Percentiles rank a stretch among this genome's conserved stretches.
Evolutionary conservation across 2,888 invertebrate genomes (phyloP).

Genomic region (Tenthredo distinguenda): DNA sequence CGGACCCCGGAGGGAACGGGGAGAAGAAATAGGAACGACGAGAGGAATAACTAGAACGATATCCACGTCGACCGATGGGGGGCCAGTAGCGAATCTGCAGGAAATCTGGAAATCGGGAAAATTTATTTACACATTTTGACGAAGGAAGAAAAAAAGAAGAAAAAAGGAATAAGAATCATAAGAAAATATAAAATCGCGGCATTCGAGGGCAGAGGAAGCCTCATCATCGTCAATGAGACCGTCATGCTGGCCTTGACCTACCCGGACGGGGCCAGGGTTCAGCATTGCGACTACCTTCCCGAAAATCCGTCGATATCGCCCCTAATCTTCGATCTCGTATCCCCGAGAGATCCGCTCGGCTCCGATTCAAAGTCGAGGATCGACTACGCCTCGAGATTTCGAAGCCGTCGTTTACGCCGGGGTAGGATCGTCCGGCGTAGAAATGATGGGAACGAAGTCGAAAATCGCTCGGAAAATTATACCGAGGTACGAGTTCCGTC

Average conservation of each 20-base stretch:
- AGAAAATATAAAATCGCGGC: background rate
- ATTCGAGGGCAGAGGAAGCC: constrained; percentile 38
- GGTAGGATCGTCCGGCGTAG: background rate
- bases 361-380: background rate
- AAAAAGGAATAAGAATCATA: background rate
- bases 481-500: background rate
- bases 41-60: constrained; percentile 50
- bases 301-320: constrained; percentile 9
- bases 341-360: background rate
- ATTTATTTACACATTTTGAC: background rate
- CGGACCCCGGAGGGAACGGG: background rate
- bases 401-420: background rate
- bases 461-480: background rate
- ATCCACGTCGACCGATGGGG: background rate
- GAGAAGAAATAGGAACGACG: constrained; percentile 25
- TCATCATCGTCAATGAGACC: constrained; percentile 70
- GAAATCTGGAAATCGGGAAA: background rate
- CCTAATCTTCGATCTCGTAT: background rate
- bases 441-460: background rate
- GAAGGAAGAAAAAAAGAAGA: background rate
- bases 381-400: constrained; percentile 21
- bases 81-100: background rate
- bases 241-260: constrained; percentile 75
- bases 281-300: constrained; percentile 70
- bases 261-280: constrained; percentile 74